phyloP scores from a whole-genome alignment of 2,797 vertebrate species.

The Acridotheres tristis region DNA sequence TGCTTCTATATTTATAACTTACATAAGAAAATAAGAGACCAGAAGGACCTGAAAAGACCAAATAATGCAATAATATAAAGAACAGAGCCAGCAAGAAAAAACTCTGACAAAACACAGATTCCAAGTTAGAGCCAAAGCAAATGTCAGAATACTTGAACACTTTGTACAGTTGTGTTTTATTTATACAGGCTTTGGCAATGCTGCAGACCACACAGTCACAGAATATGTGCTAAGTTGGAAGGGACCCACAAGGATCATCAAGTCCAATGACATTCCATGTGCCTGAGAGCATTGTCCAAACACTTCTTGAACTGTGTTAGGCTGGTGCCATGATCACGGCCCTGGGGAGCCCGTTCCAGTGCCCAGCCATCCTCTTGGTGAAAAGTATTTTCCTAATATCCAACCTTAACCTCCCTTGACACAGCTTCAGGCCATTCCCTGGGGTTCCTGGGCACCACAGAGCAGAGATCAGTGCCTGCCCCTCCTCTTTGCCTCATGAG shows the following conservation, averaged over 20 bases:
- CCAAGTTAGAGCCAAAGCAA: neutral
- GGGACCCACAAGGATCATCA: neutral
- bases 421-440: neutral
- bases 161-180: neutral
- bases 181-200: neutral
- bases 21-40: neutral
- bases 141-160: neutral
- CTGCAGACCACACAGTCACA: neutral
- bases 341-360: neutral
- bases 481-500: no score
- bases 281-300: neutral
- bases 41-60: neutral
- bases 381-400: neutral
- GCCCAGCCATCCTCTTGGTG: neutral
- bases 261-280: no score
- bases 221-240: neutral
- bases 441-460: rapidly evolving
- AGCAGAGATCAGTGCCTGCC: no score
- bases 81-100: neutral
- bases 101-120: neutral
- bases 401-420: rapidly evolving
- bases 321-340: no score
- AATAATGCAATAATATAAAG: neutral
- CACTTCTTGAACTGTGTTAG: neutral
- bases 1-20: neutral